phyloP scores from a whole-genome alignment of 2,113 vertebrate species.

The Calyptommatus sinebrachiatus region DNA sequence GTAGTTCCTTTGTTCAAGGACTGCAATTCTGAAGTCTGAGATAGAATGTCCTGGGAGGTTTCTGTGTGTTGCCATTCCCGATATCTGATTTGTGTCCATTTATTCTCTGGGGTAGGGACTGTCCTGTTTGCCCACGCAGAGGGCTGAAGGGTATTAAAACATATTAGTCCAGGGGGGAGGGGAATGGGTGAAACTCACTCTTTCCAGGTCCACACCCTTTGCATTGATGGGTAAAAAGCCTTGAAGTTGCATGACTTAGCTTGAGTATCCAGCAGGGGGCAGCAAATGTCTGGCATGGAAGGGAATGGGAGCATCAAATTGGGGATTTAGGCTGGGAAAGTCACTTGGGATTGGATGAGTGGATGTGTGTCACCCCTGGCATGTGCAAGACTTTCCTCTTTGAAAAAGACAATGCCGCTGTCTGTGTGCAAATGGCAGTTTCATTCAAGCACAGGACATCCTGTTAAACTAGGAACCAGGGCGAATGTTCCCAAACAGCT shows the following conservation, averaged over 20 bases:
- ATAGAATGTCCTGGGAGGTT: no score
- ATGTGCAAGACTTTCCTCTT: background rate
- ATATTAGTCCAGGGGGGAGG: no score
- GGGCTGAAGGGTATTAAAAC: no score
- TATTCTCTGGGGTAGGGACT: no score
- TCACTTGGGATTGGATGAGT: background rate
- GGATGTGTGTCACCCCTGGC: background rate
- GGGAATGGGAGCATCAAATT: background rate
- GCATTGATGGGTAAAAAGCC: background rate
- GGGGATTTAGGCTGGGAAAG: background rate
- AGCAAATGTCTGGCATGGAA: conserved; percentile 15
- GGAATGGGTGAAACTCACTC: no score
- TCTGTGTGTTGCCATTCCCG: no score
- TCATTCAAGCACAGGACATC: background rate
- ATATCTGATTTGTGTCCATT: no score
- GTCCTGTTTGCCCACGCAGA: no score
- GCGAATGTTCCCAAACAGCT: no score
- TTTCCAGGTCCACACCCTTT: no score
- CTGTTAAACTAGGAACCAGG: background rate
- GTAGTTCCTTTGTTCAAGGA: no score
- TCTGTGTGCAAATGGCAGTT: background rate
- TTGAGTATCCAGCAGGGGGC: conserved; percentile 22
- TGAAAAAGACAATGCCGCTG: background rate
- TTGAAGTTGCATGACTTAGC: background rate
- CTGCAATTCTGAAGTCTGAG: no score